These are phyloP conservation scores for Albula glossodonta DNA, from an alignment of 2,113 vertebrate genomes.

Conservation along the genomic window DNA sequence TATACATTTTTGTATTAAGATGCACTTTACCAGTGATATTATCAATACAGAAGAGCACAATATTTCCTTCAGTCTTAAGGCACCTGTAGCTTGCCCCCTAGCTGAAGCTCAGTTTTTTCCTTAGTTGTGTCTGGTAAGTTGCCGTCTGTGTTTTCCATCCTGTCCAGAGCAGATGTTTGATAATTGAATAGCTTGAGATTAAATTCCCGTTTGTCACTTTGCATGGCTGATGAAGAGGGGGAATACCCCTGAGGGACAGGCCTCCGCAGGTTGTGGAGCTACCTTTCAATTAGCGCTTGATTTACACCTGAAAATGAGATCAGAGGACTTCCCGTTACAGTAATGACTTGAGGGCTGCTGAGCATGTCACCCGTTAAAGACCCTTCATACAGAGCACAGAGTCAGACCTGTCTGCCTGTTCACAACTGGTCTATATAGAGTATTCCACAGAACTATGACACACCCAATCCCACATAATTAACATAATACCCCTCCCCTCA, in stretches of 20 bases:
- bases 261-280: background rate
- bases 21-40: too few relatives aligned
- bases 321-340: background rate
- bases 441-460: too few relatives aligned
- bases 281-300: background rate
- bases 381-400: too few relatives aligned
- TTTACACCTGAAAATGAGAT: background rate
- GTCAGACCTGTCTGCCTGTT: too few relatives aligned
- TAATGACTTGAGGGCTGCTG: background rate
- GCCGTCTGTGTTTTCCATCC: background rate
- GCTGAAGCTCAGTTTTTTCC: background rate
- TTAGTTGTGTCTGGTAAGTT: background rate
- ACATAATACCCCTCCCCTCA: too few relatives aligned
- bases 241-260: background rate
- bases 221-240: background rate
- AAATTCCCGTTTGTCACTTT: background rate
- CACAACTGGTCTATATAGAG: too few relatives aligned
- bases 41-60: too few relatives aligned
- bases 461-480: too few relatives aligned
- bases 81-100: background rate
- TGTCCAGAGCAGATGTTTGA: slow-evolving; percentile 1
- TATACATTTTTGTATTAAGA: too few relatives aligned
- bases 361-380: background rate
- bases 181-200: background rate
- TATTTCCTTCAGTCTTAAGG: too few relatives aligned